These are phyloP conservation scores for Eucidaris tribuloides DNA, from an alignment of 35 echinoderm and acorn worm species.

Conservation along the genomic window DNA sequence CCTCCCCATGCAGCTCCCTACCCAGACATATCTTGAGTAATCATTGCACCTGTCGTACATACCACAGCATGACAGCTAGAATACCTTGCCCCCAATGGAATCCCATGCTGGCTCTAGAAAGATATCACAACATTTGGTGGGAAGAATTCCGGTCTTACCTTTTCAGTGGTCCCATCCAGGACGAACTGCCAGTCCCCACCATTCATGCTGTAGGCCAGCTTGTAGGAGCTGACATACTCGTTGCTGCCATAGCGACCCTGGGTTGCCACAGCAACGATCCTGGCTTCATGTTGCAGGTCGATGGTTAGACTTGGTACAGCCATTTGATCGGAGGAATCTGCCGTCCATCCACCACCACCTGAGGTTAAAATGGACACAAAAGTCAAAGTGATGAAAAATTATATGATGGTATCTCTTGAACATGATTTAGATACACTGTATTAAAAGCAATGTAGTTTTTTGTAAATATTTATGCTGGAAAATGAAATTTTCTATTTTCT, in stretches of 20 bases:
- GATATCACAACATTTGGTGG: neutral
- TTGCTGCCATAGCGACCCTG: slow-evolving; percentile 58
- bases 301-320: slow-evolving; percentile 61
- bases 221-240: slow-evolving; percentile 41
- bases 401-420: neutral
- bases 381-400: neutral
- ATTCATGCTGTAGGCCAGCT: slow-evolving; percentile 43
- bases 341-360: slow-evolving; percentile 85
- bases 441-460: neutral
- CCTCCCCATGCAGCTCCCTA: no score
- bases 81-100: neutral
- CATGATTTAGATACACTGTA: neutral
- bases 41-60: no score
- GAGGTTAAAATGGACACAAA: neutral
- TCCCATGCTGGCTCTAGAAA: neutral
- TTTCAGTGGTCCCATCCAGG: slow-evolving; percentile 36
- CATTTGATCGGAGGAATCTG: slow-evolving; percentile 14
- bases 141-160: slow-evolving; percentile 30
- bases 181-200: slow-evolving; percentile 64
- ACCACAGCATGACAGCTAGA: neutral
- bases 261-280: slow-evolving; percentile 68
- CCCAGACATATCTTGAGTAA: no score
- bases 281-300: slow-evolving; percentile 38
- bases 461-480: neutral
- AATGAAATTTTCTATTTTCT: neutral